phyloP scores from a whole-genome alignment of 2,888 invertebrate genomes.

The Glaucopsyche alexis region DNA sequence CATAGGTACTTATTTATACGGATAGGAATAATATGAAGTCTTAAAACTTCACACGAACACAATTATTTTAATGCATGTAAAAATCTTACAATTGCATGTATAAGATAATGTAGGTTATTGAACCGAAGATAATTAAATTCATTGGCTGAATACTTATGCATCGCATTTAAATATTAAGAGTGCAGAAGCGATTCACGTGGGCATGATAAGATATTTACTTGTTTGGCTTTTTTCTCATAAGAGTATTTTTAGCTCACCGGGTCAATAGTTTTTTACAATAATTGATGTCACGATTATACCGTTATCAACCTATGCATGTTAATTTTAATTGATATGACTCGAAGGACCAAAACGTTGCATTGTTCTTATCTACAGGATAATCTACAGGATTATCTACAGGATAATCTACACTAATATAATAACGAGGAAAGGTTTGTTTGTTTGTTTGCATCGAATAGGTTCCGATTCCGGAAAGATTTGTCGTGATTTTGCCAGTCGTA shows the following conservation, averaged over 20 bases:
- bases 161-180: constrained; percentile 24
- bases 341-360: background rate
- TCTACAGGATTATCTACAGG: too few species aligned
- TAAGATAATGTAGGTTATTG: constrained; percentile 25
- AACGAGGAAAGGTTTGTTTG: too few species aligned
- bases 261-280: constrained; percentile 14
- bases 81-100: constrained; percentile 20
- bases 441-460: too few species aligned
- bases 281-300: background rate
- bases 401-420: too few species aligned
- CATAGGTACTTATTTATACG: background rate
- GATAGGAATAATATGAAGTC: background rate
- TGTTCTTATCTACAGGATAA: too few species aligned
- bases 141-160: constrained; percentile 19
- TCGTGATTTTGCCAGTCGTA: too few species aligned
- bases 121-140: constrained; percentile 24
- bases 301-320: background rate
- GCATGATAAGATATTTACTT: background rate
- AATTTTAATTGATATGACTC: background rate
- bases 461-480: too few species aligned
- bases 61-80: constrained; percentile 25
- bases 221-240: constrained; percentile 5
- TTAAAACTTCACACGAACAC: background rate
- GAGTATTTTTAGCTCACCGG: constrained; percentile 20
- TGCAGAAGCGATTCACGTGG: background rate